Percentiles rank a stretch among this genome's conserved stretches.
phyloP scores from a whole-genome alignment of 2,113 vertebrate species.

The Corynorhinus townsendii region DNA sequence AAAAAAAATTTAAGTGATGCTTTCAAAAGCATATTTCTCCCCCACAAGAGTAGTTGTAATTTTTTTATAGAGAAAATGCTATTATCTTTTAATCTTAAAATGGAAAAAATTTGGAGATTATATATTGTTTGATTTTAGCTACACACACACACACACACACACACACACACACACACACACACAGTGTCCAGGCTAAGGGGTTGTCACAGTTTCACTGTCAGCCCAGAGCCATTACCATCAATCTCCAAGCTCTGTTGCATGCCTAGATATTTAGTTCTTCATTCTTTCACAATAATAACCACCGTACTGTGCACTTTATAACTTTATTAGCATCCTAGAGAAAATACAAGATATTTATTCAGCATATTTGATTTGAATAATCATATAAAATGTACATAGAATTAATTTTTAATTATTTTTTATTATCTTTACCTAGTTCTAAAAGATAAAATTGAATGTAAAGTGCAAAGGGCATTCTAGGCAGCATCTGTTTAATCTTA shows the following conservation, averaged over 20 bases:
- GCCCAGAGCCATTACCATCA: accelerated
- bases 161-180: not conserved
- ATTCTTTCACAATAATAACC: not conserved
- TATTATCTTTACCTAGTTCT: not conserved
- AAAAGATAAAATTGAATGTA: not conserved
- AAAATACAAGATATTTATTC: not conserved
- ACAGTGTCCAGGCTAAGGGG: not conserved
- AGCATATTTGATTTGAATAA: not conserved
- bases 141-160: not conserved
- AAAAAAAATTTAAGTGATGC: not conserved
- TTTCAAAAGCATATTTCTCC: not conserved
- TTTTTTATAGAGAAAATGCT: conserved; percentile 33
- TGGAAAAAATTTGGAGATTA: not conserved
- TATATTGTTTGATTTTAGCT: not conserved
- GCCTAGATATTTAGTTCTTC: not conserved
- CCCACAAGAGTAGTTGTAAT: not conserved
- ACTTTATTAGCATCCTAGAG: not conserved
- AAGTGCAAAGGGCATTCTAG: not conserved
- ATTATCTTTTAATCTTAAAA: conserved; percentile 2
- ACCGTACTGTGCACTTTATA: not conserved
- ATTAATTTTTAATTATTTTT: conserved; percentile 22
- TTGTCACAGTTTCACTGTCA: too few relatives aligned
- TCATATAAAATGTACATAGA: not conserved
- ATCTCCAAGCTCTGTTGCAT: not conserved
- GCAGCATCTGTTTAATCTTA: not conserved